Percentiles rank a stretch among this genome's conserved stretches.
These are phyloP conservation scores for Meteorus sp. DNA, from an alignment of 1,140 invertebrate species.

Conservation along the genomic window DNA sequence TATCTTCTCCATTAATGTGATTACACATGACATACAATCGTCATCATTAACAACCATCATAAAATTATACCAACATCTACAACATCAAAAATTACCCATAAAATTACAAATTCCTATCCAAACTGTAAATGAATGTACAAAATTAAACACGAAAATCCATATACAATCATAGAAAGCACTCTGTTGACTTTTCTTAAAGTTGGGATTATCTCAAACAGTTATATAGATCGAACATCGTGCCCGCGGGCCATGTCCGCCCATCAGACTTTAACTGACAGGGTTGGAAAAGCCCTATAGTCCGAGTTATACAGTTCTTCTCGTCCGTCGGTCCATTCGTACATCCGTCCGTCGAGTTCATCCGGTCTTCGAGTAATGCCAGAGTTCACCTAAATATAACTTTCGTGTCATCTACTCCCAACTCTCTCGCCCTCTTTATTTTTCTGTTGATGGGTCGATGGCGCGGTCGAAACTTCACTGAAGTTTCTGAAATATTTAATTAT, in stretches of 20 bases:
- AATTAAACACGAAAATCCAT: too few relatives aligned
- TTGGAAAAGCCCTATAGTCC: constrained; percentile 37
- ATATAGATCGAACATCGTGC: constrained; percentile 42
- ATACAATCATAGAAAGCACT: too few relatives aligned
- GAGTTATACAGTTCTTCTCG: constrained; percentile 32
- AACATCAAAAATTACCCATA: too few relatives aligned
- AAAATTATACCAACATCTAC: too few relatives aligned
- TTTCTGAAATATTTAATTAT: too few relatives aligned
- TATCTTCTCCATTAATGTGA: too few relatives aligned
- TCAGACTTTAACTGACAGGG: constrained; percentile 42
- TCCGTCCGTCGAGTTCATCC: constrained; percentile 36
- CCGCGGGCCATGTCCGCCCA: constrained; percentile 34
- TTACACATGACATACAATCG: too few relatives aligned
- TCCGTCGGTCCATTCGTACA: constrained; percentile 37
- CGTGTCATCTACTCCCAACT: constrained; percentile 2
- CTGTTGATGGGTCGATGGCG: neutral
- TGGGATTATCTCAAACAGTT: constrained; percentile 30
- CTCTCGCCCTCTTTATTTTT: neutral
- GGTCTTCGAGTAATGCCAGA: constrained; percentile 41
- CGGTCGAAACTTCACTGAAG: too few relatives aligned
- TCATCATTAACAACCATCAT: too few relatives aligned
- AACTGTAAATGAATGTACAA: too few relatives aligned
- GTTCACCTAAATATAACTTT: constrained; percentile 48
- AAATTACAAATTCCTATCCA: too few relatives aligned
- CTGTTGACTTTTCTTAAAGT: neutral